phyloP scores from a whole-genome alignment of 2,113 vertebrate genomes.

The Pan troglodytes region NHGRI_mPanTro3-v2.1_pri NC_072398.2:77249001-77249500 shows the following conservation, averaged over 20 bases:
- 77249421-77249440: not conserved
- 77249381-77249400: constrained; percentile 7
- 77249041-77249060: not conserved
- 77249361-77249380: not conserved
- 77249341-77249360: not conserved
- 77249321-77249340: not conserved
- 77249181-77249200: constrained; percentile 47
- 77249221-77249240: constrained; percentile 5
- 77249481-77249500: not conserved
- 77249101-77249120: constrained; percentile 59
- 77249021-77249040: constrained; percentile 6
- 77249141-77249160: constrained; percentile 59
- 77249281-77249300: not conserved
- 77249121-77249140: constrained; percentile 47
- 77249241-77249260: constrained; percentile 9
- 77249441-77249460: not conserved
- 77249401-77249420: not conserved
- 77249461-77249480: not conserved
- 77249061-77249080: constrained; percentile 4
- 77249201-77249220: constrained; percentile 45
- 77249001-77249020: not conserved
- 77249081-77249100: constrained; percentile 60
- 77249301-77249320: not conserved
- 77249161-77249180: constrained; percentile 59
- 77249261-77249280: constrained; percentile 25